Evolutionary conservation across 1,140 invertebrate genomes (phyloP).

Genomic region (Drosophila albomicans): DNA sequence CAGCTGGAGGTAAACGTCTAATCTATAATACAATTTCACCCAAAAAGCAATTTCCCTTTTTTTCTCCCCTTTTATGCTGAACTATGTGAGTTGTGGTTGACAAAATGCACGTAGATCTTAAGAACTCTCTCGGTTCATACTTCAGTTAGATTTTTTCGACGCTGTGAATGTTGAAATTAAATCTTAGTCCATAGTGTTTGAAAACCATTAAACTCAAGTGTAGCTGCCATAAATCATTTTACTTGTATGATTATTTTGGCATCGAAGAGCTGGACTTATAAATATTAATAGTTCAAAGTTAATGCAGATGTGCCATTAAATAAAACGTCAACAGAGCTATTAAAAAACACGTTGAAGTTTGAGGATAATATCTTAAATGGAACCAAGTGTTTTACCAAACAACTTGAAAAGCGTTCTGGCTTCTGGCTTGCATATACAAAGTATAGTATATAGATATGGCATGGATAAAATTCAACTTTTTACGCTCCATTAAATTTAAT

Average conservation of each 20-base stretch:
- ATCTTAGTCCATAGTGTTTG: no score
- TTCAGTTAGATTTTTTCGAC: not conserved
- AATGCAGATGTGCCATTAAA: not conserved
- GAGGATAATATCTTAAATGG: conserved; percentile 11
- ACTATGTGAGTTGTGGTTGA: not conserved
- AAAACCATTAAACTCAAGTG: not conserved
- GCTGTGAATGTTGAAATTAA: not conserved
- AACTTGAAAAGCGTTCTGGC: conserved; percentile 14
- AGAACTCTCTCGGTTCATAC: not conserved
- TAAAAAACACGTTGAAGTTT: not conserved
- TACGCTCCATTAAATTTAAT: conserved; percentile 79
- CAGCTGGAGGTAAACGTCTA: conserved; percentile 10
- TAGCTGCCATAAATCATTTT: not conserved
- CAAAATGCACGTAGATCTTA: conserved; percentile 2
- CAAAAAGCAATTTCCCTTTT: conserved; percentile 4
- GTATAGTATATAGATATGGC: conserved; percentile 6
- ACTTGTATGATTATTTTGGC: not conserved
- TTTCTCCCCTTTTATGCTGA: not conserved
- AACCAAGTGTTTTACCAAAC: conserved; percentile 20
- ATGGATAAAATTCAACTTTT: conserved; percentile 57
- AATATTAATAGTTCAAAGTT: not conserved
- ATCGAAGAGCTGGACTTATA: not conserved
- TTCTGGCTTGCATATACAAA: not conserved
- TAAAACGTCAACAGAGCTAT: not conserved
- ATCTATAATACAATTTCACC: conserved; percentile 10